Evolutionary conservation across 1,140 invertebrate genomes (phyloP), one percentile per base, ranked within the genome.

Genomic region (Panagrolaimus sp.): DNA sequence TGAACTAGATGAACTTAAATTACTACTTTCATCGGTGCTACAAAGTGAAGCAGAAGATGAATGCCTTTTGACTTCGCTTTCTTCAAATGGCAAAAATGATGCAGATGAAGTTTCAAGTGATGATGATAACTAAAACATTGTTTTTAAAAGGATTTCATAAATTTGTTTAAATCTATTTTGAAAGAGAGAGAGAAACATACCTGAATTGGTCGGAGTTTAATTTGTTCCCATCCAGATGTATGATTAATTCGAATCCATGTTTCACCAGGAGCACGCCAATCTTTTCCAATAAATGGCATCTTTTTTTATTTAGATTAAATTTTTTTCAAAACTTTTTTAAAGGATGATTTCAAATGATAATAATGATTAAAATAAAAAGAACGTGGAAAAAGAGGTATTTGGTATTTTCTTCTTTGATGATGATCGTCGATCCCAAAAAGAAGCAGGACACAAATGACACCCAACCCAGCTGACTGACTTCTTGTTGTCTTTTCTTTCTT

Each of bases 231-330:
- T 46, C 77, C 76, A 67, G 93, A 92, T 84, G 77, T 82, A 68
- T 93, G 91, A 74, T 91, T 89, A 43, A 93, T 96, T 87, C 95
- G 94, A 16, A 98, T 92, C 95, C 95, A 98, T 80, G 91, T 90
- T 84, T 98, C 94, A 44, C 95, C 95, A 47, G 93, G 92, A 68
- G 92, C 95, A 80, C 79, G 63, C 80, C 87, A 88, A 74, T 88
- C 87, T 79, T 83, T 82, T 70, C 87, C 87, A 69, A 87, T 83
- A 86, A 96, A 97, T 76, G 94, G 93, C 94, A 97, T 97, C 68
- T 66, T 84, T 38, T 38, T 38, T 38, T 38, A 38, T 4, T 38
- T 38, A 4, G 31, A 38, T 4, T 38, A 38, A 38, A n/a, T n/a
- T 38, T 38, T 38, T 38, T 38, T 38, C 7, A 38, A 38, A 38